A percentile compares a stretch with the other conserved stretches of the same genome.
phyloP scores from a whole-genome alignment of 2,797 vertebrate species.

The Eidolon dupreanum region DNA sequence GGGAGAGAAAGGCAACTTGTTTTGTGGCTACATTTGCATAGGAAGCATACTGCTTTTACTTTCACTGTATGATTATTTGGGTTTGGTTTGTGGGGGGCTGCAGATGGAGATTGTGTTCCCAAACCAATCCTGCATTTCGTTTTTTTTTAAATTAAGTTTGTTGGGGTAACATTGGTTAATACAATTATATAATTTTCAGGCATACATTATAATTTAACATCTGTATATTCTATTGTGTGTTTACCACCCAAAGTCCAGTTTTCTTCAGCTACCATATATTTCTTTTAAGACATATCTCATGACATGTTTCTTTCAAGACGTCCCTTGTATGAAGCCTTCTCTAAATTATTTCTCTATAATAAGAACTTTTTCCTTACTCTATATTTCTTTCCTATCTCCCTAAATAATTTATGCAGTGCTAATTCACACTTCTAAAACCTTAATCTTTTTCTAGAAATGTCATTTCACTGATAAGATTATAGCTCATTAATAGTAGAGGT shows the following conservation, averaged over 20 bases:
- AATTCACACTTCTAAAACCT: not conserved
- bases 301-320: not conserved
- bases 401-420: not conserved
- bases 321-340: not conserved
- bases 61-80: not conserved
- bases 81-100: not conserved
- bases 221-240: too few species aligned
- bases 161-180: too few species aligned
- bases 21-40: not conserved
- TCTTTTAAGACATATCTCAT: not conserved
- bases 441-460: constrained; percentile 22
- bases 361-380: not conserved
- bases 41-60: not conserved
- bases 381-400: not conserved
- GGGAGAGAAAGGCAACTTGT: not conserved
- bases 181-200: too few species aligned
- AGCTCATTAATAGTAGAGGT: not conserved
- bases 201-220: too few species aligned
- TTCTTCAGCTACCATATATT: not conserved
- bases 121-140: not conserved
- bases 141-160: not conserved
- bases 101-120: not conserved
- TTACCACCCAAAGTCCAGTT: too few species aligned
- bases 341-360: not conserved
- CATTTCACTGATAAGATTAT: not conserved